Evolutionary conservation across 2,113 vertebrate species (phyloP).

Genomic region (Protobothrops mucrosquamatus): DNA sequence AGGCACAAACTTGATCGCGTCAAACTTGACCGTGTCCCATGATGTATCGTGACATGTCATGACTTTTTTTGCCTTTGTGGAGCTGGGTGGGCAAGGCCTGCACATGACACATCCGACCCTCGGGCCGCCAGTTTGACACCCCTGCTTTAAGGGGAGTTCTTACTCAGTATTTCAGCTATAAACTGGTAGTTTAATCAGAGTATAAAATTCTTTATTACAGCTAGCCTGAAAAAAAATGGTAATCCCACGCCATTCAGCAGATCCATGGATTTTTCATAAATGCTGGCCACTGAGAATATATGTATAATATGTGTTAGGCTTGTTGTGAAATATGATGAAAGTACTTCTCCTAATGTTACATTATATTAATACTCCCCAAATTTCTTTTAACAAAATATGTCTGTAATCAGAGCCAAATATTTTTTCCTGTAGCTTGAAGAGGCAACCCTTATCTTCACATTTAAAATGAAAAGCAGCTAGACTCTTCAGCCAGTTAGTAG

Average conservation of each 20-base stretch:
- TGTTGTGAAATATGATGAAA: background rate
- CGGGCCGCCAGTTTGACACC: background rate
- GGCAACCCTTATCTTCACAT: background rate
- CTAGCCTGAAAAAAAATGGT: slow-evolving; percentile 44
- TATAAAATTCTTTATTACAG: slow-evolving; percentile 52
- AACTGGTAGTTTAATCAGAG: slow-evolving; percentile 40
- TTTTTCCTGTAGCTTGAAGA: background rate
- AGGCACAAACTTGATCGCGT: too few species aligned
- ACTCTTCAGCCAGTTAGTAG: background rate
- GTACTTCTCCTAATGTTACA: background rate
- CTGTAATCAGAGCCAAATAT: background rate
- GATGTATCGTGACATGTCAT: background rate
- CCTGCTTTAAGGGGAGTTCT: slow-evolving; percentile 47
- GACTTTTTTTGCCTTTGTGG: too few species aligned
- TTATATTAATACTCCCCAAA: background rate
- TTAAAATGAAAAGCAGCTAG: background rate
- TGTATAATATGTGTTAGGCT: background rate
- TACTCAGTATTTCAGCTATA: slow-evolving; percentile 60
- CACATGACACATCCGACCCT: rapidly evolving
- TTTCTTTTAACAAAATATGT: background rate
- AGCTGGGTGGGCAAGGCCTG: background rate
- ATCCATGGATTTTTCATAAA: background rate
- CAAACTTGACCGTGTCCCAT: too few species aligned
- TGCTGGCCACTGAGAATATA: background rate
- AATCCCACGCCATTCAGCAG: slow-evolving; percentile 13